phyloP scores from a whole-genome alignment of 2,797 vertebrate species.

The Anniella stebbinsi region DNA sequence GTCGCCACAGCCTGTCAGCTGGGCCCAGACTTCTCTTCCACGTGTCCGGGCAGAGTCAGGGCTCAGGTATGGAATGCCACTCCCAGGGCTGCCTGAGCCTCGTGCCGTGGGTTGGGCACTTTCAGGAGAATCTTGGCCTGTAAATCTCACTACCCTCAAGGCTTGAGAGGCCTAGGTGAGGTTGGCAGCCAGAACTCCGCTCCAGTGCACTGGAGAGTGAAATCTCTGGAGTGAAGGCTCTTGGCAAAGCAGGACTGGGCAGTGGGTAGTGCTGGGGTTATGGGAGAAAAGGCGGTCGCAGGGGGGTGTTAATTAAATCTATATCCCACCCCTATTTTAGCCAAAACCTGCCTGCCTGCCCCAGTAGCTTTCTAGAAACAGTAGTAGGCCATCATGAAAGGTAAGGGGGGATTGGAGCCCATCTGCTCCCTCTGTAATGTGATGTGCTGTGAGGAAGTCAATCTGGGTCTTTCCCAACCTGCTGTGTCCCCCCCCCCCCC shows the following conservation, averaged over 20 bases:
- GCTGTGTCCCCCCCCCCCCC: too few relatives aligned
- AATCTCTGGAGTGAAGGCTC: background rate
- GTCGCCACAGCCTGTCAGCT: constrained; percentile 36
- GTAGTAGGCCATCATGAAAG: background rate
- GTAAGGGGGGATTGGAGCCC: background rate
- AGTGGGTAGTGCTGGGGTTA: background rate
- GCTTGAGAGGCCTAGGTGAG: background rate
- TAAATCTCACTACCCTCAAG: background rate
- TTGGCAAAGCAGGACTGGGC: background rate
- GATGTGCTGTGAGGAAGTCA: too few relatives aligned
- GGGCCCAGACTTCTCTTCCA: constrained; percentile 16
- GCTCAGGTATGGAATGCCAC: constrained; percentile 38
- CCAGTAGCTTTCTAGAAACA: background rate
- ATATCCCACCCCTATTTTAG: background rate
- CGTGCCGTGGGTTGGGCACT: constrained; percentile 13
- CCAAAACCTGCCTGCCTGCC: background rate
- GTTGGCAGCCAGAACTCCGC: background rate
- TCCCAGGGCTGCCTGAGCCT: constrained; percentile 28
- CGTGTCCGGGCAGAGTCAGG: constrained; percentile 30
- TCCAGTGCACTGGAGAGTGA: background rate
- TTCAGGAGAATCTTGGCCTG: background rate
- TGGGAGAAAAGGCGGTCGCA: background rate
- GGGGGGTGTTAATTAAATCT: background rate
- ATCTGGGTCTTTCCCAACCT: too few relatives aligned
- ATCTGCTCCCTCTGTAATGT: background rate